Base-by-base conservation (phyloP, 2,888 invertebrate genomes). In the Dyspetes luteomarginatus region DNA sequence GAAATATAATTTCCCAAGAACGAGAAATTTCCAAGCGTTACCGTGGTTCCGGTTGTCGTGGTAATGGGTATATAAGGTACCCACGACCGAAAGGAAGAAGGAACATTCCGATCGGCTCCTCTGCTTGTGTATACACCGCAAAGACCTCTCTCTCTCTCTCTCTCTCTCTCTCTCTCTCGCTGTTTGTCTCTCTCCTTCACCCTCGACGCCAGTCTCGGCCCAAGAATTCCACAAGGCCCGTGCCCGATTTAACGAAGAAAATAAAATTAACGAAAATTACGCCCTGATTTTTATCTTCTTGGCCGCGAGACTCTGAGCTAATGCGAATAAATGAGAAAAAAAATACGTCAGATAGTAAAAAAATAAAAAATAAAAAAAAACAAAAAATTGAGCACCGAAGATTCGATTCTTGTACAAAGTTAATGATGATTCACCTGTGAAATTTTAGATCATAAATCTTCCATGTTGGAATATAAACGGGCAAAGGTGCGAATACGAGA, bases 1-100 rank as follows among this genome's bases (percentile, higher is more conserved):
- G 56, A 74, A 78, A 83, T 81, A 81, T 81, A 74, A 76, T 78
- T 82, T 81, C 76, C 74, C 73, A 68, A 74, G 80, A 81, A 56
- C 80, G 62, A 72, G 52, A 78, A 67, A 83, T 83, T 80, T 75
- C 74, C 76, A 67, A 76, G 78, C 78, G 69, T 81, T 78, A 82
- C 76, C 80, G 82, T 78, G 80, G 84, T 84, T 84, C 84, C 84
- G 84, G 84, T 77, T 82, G 84, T 83, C 72, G 74, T 28, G 78
- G 82, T 83, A 84, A 84, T 84, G 78, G 83, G 62, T 82, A 45
- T 55, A 62, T 36, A 77, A 15, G 15, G 15, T 5, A 17, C 45
- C 45, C 15, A 69, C 45, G 73, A 77, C 30, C 77, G 77, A 81
- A 77, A 69, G 69, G 67, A 77, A 77, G 72, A 76, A 62, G 77